Evolutionary conservation across 2,113 vertebrate genomes (phyloP).

Genomic region (Hirundichthys speculiger): DNA sequence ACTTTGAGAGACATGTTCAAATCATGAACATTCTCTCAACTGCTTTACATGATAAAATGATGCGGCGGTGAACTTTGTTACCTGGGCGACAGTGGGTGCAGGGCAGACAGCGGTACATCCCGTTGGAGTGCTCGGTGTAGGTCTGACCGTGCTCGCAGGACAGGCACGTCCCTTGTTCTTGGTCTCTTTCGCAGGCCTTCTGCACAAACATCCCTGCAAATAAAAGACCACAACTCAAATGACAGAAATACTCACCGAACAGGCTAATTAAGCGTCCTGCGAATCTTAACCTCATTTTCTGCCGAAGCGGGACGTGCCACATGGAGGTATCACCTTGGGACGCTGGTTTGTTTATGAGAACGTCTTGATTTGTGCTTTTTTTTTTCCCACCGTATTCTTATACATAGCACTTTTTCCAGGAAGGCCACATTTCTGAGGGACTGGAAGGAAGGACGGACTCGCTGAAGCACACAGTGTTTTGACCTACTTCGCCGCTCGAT

Average conservation of each 20-base stretch:
- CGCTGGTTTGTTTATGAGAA: too few species aligned
- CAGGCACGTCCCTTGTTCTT: conserved; percentile 64
- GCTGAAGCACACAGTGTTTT: background rate
- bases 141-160: conserved; percentile 75
- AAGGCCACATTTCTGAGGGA: background rate
- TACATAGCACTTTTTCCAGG: conserved; percentile 1
- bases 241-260: too few species aligned
- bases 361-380: background rate
- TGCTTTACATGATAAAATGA: background rate
- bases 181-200: conserved; percentile 66
- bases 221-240: background rate
- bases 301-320: too few species aligned
- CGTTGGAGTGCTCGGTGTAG: conserved; percentile 82
- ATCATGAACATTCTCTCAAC: too few species aligned
- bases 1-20: too few species aligned
- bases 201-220: conserved; percentile 76
- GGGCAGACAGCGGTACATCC: conserved; percentile 80
- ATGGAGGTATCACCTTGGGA: too few species aligned
- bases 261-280: too few species aligned
- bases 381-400: too few species aligned
- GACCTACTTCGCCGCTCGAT: background rate
- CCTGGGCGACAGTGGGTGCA: conserved; percentile 80
- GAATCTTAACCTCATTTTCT: too few species aligned
- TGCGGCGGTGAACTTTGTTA: conserved; percentile 32
- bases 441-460: background rate